A percentile compares a stretch with the other conserved stretches of the same genome.
Evolutionary conservation across 2,888 invertebrate species (phyloP).

Genomic region (Oligia latruncula): DNA sequence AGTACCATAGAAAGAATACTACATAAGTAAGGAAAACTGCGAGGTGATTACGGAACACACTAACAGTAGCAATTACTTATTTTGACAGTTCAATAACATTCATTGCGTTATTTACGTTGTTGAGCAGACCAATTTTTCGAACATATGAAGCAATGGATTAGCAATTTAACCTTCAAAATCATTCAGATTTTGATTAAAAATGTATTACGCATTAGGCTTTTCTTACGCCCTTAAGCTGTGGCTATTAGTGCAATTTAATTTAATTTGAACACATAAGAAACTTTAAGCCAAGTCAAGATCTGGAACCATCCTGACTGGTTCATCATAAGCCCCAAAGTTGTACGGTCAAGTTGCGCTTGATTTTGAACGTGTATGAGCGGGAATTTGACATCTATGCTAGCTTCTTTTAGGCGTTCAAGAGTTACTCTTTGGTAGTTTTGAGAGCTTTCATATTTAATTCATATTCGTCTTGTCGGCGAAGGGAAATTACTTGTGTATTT

Average conservation of each 20-base stretch:
- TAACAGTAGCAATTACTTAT: not conserved
- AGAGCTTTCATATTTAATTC: not conserved
- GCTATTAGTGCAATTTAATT: not conserved
- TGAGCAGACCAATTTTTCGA: not conserved
- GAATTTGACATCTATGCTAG: not conserved
- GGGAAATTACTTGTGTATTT: constrained; percentile 13
- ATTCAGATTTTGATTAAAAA: not conserved
- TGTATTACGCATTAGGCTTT: not conserved
- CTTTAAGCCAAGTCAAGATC: not conserved
- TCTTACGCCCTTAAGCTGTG: not conserved
- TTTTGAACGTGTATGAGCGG: not conserved
- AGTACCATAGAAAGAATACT: not conserved
- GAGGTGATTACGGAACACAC: too few species aligned
- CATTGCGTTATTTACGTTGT: not conserved
- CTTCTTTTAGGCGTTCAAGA: not conserved
- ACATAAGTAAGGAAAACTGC: not conserved
- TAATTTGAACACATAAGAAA: not conserved
- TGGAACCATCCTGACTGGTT: not conserved
- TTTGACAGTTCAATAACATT: not conserved
- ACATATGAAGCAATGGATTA: not conserved
- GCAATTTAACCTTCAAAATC: not conserved
- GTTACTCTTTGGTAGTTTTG: constrained; percentile 12
- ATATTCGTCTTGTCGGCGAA: constrained; percentile 2
- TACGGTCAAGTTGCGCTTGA: not conserved
- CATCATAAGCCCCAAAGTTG: not conserved